These are phyloP conservation scores for Carpatolechia fugitivella DNA, from an alignment of 2,888 invertebrate genomes.

Conservation along the genomic window DNA sequence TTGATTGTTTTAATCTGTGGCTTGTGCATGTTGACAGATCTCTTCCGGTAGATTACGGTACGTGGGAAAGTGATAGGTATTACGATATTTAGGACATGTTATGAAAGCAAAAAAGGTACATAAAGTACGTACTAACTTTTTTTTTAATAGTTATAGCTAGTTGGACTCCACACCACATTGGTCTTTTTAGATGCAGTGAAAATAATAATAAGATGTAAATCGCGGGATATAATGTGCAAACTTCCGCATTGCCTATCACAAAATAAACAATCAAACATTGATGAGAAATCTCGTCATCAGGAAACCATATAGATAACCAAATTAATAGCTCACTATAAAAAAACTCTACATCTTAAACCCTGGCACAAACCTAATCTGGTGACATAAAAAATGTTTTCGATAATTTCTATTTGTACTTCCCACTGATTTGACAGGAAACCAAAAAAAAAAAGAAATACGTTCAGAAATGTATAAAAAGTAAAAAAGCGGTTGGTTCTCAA, in stretches of 20 bases:
- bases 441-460: constrained; percentile 36
- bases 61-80: constrained; percentile 30
- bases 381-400: constrained; percentile 30
- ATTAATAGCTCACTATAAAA: not conserved
- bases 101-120: not conserved
- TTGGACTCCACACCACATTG: no score
- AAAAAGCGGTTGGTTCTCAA: constrained; percentile 20
- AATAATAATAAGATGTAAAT: no score
- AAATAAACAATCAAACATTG: not conserved
- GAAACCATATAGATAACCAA: not conserved
- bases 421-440: constrained; percentile 50
- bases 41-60: constrained; percentile 38
- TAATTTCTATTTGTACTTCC: constrained; percentile 69
- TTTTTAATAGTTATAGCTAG: no score
- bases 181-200: no score
- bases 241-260: not conserved
- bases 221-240: not conserved
- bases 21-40: constrained; percentile 40
- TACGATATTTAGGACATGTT: constrained; percentile 1
- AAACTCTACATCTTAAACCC: no score
- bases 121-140: no score
- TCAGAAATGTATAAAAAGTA: not conserved
- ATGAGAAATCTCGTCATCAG: not conserved
- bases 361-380: no score
- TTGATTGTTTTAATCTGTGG: constrained; percentile 33